Percentiles rank a stretch among this genome's conserved stretches.
Conservation (phyloP, 2,113 vertebrate species). For the Mustela lutreola region DNA sequence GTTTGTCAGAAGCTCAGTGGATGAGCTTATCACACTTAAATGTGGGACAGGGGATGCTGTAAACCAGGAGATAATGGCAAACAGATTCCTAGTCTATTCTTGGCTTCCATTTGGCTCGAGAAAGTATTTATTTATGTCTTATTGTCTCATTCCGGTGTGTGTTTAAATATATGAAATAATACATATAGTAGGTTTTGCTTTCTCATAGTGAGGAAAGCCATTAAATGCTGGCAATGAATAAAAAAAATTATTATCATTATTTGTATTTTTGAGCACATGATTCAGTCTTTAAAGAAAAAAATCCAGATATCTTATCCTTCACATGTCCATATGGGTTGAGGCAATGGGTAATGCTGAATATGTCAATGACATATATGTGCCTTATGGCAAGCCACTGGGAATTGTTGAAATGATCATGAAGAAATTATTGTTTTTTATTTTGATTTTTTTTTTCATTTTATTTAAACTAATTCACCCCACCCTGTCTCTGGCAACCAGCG, state of each 20-base stretch:
- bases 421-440: constrained; percentile 50
- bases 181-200: constrained; percentile 7
- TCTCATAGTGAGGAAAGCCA: background rate
- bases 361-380: background rate
- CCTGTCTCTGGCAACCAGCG: background rate
- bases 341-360: background rate
- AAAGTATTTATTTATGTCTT: constrained; percentile 37
- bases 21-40: background rate
- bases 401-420: constrained; percentile 48
- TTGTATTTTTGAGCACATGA: background rate
- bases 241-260: background rate
- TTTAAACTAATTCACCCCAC: background rate
- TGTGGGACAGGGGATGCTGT: background rate
- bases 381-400: constrained; percentile 21
- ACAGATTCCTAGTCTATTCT: constrained; percentile 1
- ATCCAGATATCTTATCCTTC: background rate
- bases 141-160: background rate
- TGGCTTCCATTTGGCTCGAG: constrained; percentile 36
- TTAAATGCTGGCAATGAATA: constrained; percentile 3
- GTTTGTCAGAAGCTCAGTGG: background rate
- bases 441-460: background rate
- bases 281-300: background rate
- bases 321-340: background rate
- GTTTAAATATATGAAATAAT: constrained; percentile 54
- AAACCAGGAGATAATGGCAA: background rate